Evolutionary conservation across 2,113 vertebrate genomes (phyloP).

Genomic region (Aix galericulata): DNA sequence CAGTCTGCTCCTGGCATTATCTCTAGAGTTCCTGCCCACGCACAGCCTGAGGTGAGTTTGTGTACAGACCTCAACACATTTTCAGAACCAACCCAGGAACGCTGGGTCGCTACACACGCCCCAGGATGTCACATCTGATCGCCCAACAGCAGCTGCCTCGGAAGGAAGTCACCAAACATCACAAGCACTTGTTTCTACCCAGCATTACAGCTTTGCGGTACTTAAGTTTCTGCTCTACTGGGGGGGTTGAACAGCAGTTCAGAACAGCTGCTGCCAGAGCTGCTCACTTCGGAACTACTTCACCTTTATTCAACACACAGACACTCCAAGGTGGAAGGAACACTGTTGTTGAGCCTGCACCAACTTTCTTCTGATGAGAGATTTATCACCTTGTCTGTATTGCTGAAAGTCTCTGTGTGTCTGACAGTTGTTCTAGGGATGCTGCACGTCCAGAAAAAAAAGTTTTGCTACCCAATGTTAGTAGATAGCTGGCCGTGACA

Average conservation of each 20-base stretch:
- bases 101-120: accelerated
- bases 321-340: not conserved
- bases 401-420: accelerated
- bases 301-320: not conserved
- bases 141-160: accelerated
- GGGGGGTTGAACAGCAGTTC: not conserved
- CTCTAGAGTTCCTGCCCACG: not conserved
- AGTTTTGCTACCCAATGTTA: not conserved
- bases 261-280: not conserved
- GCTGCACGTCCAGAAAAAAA: not conserved
- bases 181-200: not conserved
- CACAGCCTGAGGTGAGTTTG: not conserved
- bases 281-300: no score
- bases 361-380: not conserved
- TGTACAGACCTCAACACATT: not conserved
- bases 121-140: not conserved
- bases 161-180: not conserved
- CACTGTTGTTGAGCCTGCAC: not conserved
- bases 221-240: not conserved
- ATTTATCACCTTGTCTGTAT: not conserved
- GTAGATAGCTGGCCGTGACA: not conserved
- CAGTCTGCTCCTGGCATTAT: not conserved
- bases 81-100: not conserved
- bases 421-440: not conserved
- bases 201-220: not conserved